Percentiles rank a stretch among this genome's conserved stretches.
These are phyloP conservation scores for Sitta carolinensis DNA, from an alignment of 2,797 vertebrate genomes.

Conservation along the genomic window DNA sequence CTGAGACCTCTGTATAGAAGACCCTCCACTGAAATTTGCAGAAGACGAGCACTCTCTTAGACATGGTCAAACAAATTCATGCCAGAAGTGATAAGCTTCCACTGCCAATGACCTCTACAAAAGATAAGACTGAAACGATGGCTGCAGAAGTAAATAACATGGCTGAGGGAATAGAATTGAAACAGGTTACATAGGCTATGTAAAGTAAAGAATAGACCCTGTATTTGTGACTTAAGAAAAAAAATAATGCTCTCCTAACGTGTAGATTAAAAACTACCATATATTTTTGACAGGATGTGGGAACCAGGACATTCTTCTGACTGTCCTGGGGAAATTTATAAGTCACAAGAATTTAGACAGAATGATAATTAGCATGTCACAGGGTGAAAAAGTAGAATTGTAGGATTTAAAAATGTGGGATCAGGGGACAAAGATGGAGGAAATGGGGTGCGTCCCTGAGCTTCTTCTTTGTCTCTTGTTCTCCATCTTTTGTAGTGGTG, in stretches of 20 bases:
- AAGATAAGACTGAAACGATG: slow-evolving; percentile 13
- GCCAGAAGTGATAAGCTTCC: not conserved
- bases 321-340: too few species aligned
- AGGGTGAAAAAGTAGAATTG: too few species aligned
- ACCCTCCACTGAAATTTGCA: not conserved
- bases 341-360: too few species aligned
- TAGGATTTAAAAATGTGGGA: too few species aligned
- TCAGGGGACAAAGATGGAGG: too few species aligned
- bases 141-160: not conserved
- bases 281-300: not conserved
- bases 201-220: not conserved
- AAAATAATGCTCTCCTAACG: not conserved
- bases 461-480: too few species aligned
- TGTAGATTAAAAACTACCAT: not conserved
- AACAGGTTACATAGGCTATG: not conserved
- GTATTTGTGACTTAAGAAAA: not conserved
- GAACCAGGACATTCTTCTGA: too few species aligned
- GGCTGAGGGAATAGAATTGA: not conserved
- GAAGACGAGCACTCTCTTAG: not conserved
- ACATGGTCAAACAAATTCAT: not conserved
- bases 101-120: not conserved
- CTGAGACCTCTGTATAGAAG: not conserved
- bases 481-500: too few species aligned
- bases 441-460: too few species aligned
- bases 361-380: too few species aligned